These are phyloP conservation scores for Paramormyrops kingsleyae DNA, from an alignment of 2,113 vertebrate species.

Conservation along the genomic window DNA sequence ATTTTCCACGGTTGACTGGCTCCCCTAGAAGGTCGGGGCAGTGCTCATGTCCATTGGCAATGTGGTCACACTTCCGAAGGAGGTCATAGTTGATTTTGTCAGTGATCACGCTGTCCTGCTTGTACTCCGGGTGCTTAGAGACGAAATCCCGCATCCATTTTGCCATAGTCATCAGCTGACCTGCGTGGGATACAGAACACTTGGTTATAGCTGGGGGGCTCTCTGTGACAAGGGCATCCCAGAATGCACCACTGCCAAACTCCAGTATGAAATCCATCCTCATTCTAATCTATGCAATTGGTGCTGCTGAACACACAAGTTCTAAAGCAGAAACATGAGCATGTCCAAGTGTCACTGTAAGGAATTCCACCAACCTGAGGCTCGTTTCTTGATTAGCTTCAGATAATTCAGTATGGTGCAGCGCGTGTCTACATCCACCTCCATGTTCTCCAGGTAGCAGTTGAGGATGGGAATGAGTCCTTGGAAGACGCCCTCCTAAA, in stretches of 20 bases:
- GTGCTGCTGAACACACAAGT: not conserved
- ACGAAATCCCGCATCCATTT: slow-evolving; percentile 96
- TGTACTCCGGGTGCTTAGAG: slow-evolving; percentile 79
- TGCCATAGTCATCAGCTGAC: slow-evolving; percentile 93
- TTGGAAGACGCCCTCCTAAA: slow-evolving; percentile 89
- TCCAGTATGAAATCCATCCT: not conserved
- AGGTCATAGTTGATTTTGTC: slow-evolving; percentile 95
- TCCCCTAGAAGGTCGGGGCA: slow-evolving; percentile 85
- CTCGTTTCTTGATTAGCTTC: slow-evolving; percentile 95
- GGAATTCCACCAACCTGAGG: slow-evolving; percentile 71
- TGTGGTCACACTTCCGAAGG: slow-evolving; percentile 75
- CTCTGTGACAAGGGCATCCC: not conserved
- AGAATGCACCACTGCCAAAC: not conserved
- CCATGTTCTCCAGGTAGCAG: slow-evolving; percentile 97
- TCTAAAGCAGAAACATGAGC: not conserved
- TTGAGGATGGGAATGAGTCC: slow-evolving; percentile 94
- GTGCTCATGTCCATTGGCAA: slow-evolving; percentile 74
- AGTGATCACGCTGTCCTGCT: slow-evolving; percentile 86
- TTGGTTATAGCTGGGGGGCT: no score
- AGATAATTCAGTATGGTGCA: slow-evolving; percentile 97
- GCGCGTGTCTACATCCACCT: slow-evolving; percentile 94
- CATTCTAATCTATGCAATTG: not conserved
- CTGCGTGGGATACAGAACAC: slow-evolving; percentile 45
- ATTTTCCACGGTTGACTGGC: slow-evolving; percentile 58
- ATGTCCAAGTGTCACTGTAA: not conserved